These are phyloP conservation scores for Sebastes aleutianus DNA, from an alignment of 2,797 vertebrate species.

Conservation along the genomic window DNA sequence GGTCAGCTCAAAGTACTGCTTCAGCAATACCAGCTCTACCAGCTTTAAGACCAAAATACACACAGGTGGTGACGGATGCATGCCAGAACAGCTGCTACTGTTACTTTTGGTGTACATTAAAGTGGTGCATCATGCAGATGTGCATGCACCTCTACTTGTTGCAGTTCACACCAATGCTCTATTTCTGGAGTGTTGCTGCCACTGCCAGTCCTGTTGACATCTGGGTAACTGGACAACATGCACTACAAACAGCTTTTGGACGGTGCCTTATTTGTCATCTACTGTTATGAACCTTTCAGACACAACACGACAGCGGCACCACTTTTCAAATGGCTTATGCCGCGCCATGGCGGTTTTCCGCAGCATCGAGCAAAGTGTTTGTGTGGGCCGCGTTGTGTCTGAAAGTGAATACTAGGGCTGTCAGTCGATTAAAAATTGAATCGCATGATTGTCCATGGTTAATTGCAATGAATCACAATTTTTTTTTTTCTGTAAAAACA, in stretches of 20 bases:
- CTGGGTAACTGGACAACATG: neutral
- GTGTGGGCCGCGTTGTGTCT: no score
- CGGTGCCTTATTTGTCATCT: neutral
- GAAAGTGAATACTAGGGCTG: no score
- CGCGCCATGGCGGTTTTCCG: neutral
- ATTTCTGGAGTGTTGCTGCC: neutral
- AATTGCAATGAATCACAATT: neutral
- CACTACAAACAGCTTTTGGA: neutral
- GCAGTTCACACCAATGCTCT: neutral
- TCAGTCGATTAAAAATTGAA: neutral
- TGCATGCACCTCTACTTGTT: neutral
- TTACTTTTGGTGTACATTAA: neutral
- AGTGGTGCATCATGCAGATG: neutral
- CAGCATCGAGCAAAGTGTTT: neutral
- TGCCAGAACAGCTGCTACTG: neutral
- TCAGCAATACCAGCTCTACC: neutral
- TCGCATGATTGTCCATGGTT: neutral
- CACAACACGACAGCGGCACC: no score
- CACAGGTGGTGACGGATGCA: neutral
- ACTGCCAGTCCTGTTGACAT: neutral
- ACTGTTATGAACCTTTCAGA: neutral
- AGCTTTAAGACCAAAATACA: slow-evolving; percentile 13
- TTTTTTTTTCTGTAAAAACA: neutral
- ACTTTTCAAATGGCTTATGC: neutral
- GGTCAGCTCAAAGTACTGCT: slow-evolving; percentile 79